A percentile compares a stretch with the other conserved stretches of the same genome.
Conservation (phyloP, 2,888 invertebrate species). For the Euphydryas editha region DNA sequence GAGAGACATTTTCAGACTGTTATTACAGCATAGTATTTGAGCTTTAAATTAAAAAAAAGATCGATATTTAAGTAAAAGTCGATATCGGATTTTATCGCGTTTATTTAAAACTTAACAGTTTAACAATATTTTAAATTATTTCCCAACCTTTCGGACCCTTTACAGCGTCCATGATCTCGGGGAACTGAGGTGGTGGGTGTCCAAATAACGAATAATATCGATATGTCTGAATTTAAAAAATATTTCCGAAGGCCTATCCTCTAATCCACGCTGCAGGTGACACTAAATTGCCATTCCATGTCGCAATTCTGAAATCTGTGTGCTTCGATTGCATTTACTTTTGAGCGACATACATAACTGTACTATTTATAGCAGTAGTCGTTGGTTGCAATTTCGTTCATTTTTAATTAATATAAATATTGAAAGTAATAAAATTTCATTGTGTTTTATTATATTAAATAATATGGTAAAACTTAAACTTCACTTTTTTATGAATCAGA, state of each 20-base stretch:
- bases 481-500: neutral
- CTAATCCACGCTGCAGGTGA: slow-evolving; percentile 50
- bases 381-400: neutral
- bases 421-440: neutral
- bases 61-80: too few relatives aligned
- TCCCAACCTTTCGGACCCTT: too few relatives aligned
- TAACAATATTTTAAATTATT: too few relatives aligned
- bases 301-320: slow-evolving; percentile 37
- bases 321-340: slow-evolving; percentile 8
- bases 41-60: too few relatives aligned
- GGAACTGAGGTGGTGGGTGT: too few relatives aligned
- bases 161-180: too few relatives aligned
- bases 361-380: neutral
- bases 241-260: slow-evolving; percentile 36
- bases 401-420: neutral
- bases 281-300: slow-evolving; percentile 60
- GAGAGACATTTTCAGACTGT: too few relatives aligned
- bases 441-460: neutral
- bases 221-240: neutral
- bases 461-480: neutral
- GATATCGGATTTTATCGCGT: too few relatives aligned
- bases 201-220: neutral
- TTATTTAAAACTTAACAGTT: too few relatives aligned
- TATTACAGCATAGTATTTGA: too few relatives aligned
- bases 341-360: slow-evolving; percentile 1